phyloP scores from a whole-genome alignment of 92 coral and sea anemone species.

The Actinernus sp. region DNA sequence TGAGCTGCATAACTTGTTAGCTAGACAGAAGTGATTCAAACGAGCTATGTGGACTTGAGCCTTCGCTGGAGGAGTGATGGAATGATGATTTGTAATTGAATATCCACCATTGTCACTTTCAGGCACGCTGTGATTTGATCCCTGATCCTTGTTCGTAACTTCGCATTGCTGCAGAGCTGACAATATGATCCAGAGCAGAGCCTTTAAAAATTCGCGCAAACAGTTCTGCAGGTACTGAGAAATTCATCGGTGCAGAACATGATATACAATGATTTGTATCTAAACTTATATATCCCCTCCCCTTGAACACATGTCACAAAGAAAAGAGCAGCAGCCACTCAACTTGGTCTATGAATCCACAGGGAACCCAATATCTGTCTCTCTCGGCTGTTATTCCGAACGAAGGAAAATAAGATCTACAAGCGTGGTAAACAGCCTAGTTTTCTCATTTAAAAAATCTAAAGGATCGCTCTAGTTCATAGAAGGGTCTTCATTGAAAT shows the following conservation, averaged over 20 bases:
- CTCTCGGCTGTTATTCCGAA: too few relatives aligned
- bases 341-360: too few relatives aligned
- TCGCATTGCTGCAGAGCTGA: too few relatives aligned
- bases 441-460: too few relatives aligned
- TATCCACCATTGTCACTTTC: constrained; percentile 27
- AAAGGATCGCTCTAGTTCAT: too few relatives aligned
- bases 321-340: too few relatives aligned
- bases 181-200: too few relatives aligned
- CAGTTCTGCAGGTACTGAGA: constrained; percentile 13
- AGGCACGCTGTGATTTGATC: constrained; percentile 26
- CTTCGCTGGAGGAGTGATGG: constrained; percentile 26
- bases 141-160: too few relatives aligned
- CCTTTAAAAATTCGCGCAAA: constrained; percentile 47
- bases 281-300: constrained; percentile 30
- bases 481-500: too few relatives aligned
- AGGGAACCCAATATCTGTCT: too few relatives aligned
- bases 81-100: constrained; percentile 37
- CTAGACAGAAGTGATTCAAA: constrained; percentile 37
- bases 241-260: constrained; percentile 36
- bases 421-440: too few relatives aligned
- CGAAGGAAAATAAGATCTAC: too few relatives aligned
- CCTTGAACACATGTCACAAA: constrained; percentile 40
- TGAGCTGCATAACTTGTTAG: constrained; percentile 43
- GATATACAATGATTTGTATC: constrained; percentile 16
- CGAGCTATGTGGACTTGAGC: constrained; percentile 1